Evolutionary conservation across 2,797 vertebrate genomes (phyloP).

Genomic region (Manis pentadactyla): DNA sequence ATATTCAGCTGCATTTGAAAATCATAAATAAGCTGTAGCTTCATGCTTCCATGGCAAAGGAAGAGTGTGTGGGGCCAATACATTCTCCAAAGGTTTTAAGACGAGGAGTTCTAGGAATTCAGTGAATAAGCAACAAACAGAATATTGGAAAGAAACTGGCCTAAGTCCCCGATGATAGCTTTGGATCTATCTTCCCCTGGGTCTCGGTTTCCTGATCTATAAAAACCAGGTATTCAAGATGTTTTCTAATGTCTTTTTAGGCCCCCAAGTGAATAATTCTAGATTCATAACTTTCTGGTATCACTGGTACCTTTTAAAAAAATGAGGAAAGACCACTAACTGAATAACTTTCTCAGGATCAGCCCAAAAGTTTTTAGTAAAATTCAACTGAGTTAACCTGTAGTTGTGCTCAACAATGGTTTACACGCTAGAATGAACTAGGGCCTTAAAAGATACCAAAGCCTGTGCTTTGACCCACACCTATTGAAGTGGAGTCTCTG

Average conservation of each 20-base stretch:
- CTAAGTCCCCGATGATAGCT: not conserved
- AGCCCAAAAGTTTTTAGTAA: not conserved
- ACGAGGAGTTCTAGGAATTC: not conserved
- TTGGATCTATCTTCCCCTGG: not conserved
- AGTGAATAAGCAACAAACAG: not conserved
- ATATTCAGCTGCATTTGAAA: not conserved
- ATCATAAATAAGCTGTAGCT: not conserved
- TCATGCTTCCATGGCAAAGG: not conserved
- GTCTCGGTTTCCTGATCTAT: not conserved
- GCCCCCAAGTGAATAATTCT: not conserved
- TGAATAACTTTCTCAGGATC: not conserved
- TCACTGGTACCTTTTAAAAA: not conserved
- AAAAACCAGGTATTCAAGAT: not conserved
- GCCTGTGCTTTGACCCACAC: not conserved
- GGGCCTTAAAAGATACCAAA: not conserved
- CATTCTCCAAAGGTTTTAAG: not conserved
- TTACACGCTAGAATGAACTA: not conserved
- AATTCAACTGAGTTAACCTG: not conserved
- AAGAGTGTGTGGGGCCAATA: not conserved
- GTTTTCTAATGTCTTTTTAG: not conserved
- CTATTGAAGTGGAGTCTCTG: not conserved
- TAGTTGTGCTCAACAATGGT: not conserved
- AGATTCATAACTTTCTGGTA: conserved; percentile 1
- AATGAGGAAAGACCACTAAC: not conserved
- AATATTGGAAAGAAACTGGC: not conserved